Evolutionary conservation across 1,140 invertebrate species (phyloP), one percentile per base, ranked within the genome.

Genomic region (Akabosia matsudoensis): DNA sequence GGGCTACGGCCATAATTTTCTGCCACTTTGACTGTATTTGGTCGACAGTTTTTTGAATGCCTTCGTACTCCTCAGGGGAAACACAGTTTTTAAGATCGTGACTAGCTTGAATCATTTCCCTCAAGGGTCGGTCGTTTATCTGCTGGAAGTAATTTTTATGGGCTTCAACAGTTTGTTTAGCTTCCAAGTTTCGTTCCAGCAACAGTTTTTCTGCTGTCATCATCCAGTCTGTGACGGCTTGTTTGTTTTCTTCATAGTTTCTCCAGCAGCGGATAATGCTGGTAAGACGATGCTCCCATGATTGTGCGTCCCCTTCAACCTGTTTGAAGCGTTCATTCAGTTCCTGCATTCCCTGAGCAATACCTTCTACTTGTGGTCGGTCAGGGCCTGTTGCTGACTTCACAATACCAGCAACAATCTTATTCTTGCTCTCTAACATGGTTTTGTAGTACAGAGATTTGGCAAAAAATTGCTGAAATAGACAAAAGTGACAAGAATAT

Each of bases 361-460:
- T 89, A 22, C 92, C 89, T 0, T 88, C 87, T 1, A 91, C 91
- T 81, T 93, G 91, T 2, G 91, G 88, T 78, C 90, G 91, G 75
- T 90, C 89, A 78, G 90, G 89, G 75, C 89, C 86, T 71, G 92
- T 90, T 1, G 93, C 89, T 0, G 92, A 89, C 82, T 92, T 92
- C 0, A 92, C 87, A n/a, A 97, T 92, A 82, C 90, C 95, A 78
- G 91, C 90, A 84, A 95, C 91, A n/a, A 97, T 91, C 86, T 97
- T 96, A 84, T 96, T 97, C 85, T 96, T 96, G 82, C 93, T 96
- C 80, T 97, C 94, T 52, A 97, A 83, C 91, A 96, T 95, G 0
- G 94, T 95, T 83, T 92, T 93, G 84, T 97, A 96, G 84, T 96
- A 96, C 0, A 94, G 88, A 0, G 90, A 93, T 76, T 94, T 89